Evolutionary conservation across 2,888 invertebrate genomes (phyloP), one percentile per base, ranked within the genome.

Genomic region (Dione vanillae): DNA sequence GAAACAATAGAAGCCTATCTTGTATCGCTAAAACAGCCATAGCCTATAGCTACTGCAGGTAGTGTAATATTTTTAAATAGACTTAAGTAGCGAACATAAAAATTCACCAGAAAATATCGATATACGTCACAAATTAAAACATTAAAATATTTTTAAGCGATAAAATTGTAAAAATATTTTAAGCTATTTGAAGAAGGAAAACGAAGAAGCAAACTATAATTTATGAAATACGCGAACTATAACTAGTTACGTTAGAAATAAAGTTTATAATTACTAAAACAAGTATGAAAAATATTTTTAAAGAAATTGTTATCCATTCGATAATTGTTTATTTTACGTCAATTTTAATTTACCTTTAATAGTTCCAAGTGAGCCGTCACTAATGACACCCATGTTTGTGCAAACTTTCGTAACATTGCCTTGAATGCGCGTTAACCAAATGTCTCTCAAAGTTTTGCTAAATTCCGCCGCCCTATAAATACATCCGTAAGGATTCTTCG

Each of bases 331-430:
- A 5, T 43, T n/a, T 52, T 62, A 41, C 45, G 43, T n/a, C 16
- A 64, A 64, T 65, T 41, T 51, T 54, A 19, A 61, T 71, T 70
- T 80, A 91, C 92, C 92, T 89, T 88, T 90, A 65, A 83, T 75
- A 73, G 91, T 91, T 70, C 81, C 85, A 69, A 88, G 77, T 72
- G 89, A 87, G 43, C 92, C 92, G 76, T 92, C 89, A 75, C 92
- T 92, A 77, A 92, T 86, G 67, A 89, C 81, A 58, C 92, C 91
- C 74, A 89, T 70, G 76, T 85, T 87, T 71, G 77, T 76, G 72
- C 78, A 79, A 65, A 77, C 71, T 75, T 83, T 82, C 51, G 52
- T 74, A 65, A 75, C 78, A 52, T 75, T 74, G 65, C 75, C 76
- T 65, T 40, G 56, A 16, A 72, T 73, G 67, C 86, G 86, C 40